phyloP scores from a whole-genome alignment of 2,113 vertebrate species.

The Todiramphus saurophagus region DNA sequence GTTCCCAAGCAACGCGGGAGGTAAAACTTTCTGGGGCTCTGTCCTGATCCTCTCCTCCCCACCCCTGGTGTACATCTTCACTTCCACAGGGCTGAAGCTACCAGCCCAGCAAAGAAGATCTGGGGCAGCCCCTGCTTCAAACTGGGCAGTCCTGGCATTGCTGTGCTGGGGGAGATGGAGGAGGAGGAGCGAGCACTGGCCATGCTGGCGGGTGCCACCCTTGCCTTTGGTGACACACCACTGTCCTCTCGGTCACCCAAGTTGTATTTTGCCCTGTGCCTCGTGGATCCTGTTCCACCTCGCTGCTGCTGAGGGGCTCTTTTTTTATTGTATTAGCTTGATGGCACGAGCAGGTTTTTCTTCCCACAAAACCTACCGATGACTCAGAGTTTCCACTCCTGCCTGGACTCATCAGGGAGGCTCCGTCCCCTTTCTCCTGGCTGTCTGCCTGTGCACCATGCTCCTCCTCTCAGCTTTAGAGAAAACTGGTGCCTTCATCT shows the following conservation, averaged over 20 bases:
- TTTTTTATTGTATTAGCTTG: neutral
- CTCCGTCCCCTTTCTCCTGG: neutral
- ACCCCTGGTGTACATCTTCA: rapidly evolving
- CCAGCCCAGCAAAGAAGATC: neutral
- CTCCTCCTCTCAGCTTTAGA: neutral
- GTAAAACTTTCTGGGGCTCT: neutral
- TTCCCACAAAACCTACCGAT: neutral
- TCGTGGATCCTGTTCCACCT: neutral
- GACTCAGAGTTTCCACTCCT: conserved; percentile 36
- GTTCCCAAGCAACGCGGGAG: rapidly evolving
- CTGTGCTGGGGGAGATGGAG: neutral
- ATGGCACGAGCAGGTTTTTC: neutral
- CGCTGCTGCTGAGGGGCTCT: rapidly evolving
- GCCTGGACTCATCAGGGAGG: neutral
- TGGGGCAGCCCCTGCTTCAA: neutral
- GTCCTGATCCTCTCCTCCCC: neutral
- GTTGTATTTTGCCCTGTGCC: rapidly evolving
- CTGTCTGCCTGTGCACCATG: rapidly evolving
- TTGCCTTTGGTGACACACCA: neutral
- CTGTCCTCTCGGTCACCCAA: neutral
- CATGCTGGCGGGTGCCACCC: rapidly evolving
- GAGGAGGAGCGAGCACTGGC: rapidly evolving
- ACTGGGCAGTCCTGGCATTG: neutral
- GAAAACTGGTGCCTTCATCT: neutral
- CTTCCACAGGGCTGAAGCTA: neutral